Base-by-base conservation (phyloP, 2,113 vertebrate genomes). In the Lepus timidus region DNA sequence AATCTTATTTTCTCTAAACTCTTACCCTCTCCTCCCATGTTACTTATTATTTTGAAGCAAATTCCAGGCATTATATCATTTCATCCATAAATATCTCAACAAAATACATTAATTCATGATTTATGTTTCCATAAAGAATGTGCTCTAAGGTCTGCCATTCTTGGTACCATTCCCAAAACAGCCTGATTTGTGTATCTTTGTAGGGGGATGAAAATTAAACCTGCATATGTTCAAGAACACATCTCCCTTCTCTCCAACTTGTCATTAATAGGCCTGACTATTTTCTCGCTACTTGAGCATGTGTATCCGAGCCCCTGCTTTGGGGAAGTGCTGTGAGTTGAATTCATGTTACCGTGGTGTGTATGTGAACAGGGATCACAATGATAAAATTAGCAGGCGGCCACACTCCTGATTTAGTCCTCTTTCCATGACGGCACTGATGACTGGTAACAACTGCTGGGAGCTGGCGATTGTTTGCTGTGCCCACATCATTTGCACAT, bases 31-130 rank as follows among this genome's bases (percentile, higher is more conserved):
- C 85, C n/a, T 6, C 36, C 61, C 75, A 36, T 85, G n/a, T 58
- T 78, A 90, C 95, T 88, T 79, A 90, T 91, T 71, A 82, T 85
- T 88, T 90, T 93, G 64, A 92, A 92, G 71, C 58, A 89, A 74
- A 90, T 85, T 13, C 25, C 17, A 85, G 58, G n/a, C 44, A 44
- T 44, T 20, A 88, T 64, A 76, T 88, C 22, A 68, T 87, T 91
- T 94, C 39, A 92, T n/a, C 7, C 27, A 65, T 61, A 65, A 94
- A 55, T 88, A 76, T 96, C 84, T 96, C 73, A 94, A 61, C 75
- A 87, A 94, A 94, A 73, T 86, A 39, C 14, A 49, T 94, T 70
- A 73, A 81, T 79, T 86, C 27, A 33, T 79, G n/a, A 93, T 74
- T 49, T 64, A 61, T 76, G 44, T 85, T 91, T 96, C 75, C 49